Evolutionary conservation across 2,797 vertebrate genomes (phyloP), one percentile per base, ranked within the genome.

Genomic region (Apogon hyalosoma): DNA sequence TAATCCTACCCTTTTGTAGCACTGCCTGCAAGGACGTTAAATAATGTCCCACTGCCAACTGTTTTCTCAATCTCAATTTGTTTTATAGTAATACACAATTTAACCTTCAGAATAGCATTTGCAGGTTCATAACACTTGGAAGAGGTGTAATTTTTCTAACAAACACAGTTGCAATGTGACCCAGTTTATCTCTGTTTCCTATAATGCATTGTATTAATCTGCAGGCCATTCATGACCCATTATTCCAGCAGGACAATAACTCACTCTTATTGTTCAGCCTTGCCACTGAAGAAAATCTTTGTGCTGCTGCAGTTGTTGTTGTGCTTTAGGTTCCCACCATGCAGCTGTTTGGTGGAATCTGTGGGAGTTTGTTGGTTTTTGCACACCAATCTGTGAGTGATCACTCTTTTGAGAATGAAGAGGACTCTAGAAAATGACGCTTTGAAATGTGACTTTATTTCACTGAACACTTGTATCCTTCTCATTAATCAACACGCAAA

Each of bases 41-140:
- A 92, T 93, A 93, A 91, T 92, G 85, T 82, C 73, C 85, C 80
- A 70, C 90, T 92, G 91, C 88, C 91, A 91, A 73, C 63, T 15
- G 80, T 57, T 91, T 91, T 87, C 89, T 92, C 92, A 89, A 77
- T 90, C 91, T 91, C 93, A 94, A 94, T 94, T 95, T 94, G 91
- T 95, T 94, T 93, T 92, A 93, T 90, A 93, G 90, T 92, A 92
- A 92, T 91, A 94, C 91, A 93, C 92, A 94, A 93, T 95, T 95
- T 94, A 94, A 93, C 91, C 88, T 93, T 95, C 56, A 93, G 84
- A 88, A 88, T 80, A 87, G 92, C 92, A 94, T 95, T 94, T 94
- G 90, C 94, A 90, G 94, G 93, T 93, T 93, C 91, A 92, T 94
- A 92, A 93, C 93, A 90, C 92, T 90, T 84, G 90, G 90, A 93